Conservation (phyloP, 2,888 invertebrate genomes). For the Xylocampa areola region DNA sequence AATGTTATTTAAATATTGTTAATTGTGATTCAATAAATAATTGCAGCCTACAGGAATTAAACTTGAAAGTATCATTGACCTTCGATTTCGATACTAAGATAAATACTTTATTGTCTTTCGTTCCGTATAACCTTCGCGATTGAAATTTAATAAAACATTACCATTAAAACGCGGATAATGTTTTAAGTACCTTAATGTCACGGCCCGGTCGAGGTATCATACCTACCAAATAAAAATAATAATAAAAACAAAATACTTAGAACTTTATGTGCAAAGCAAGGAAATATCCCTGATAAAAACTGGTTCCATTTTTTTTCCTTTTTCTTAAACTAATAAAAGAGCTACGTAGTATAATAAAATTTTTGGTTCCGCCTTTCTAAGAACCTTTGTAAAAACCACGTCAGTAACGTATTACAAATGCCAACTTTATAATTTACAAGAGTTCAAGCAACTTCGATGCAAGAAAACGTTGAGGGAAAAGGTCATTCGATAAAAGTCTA, state of each 20-base stretch:
- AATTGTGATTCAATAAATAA: constrained; percentile 42
- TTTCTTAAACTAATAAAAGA: constrained; percentile 10
- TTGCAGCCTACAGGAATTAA: constrained; percentile 43
- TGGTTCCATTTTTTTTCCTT: neutral
- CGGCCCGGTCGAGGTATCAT: constrained; percentile 41
- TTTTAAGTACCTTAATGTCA: constrained; percentile 64
- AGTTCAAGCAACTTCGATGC: neutral
- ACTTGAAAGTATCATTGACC: constrained; percentile 58
- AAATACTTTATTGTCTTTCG: constrained; percentile 63
- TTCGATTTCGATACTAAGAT: constrained; percentile 57
- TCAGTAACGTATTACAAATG: neutral
- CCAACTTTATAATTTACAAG: neutral
- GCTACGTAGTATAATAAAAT: neutral
- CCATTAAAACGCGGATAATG: constrained; percentile 54
- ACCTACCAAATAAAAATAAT: constrained; percentile 10
- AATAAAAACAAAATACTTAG: constrained; percentile 25
- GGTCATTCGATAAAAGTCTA: neutral
- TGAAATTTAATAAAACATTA: constrained; percentile 62
- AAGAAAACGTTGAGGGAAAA: constrained; percentile 3
- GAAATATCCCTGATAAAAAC: neutral
- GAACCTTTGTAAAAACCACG: constrained; percentile 2
- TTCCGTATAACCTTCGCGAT: constrained; percentile 62
- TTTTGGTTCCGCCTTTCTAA: constrained; percentile 27
- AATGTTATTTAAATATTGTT: constrained; percentile 19
- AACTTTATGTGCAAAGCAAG: constrained; percentile 18